Evolutionary conservation across 2,113 vertebrate genomes (phyloP), one percentile per base, ranked within the genome.

Genomic region (Coregonus clupeaformis): DNA sequence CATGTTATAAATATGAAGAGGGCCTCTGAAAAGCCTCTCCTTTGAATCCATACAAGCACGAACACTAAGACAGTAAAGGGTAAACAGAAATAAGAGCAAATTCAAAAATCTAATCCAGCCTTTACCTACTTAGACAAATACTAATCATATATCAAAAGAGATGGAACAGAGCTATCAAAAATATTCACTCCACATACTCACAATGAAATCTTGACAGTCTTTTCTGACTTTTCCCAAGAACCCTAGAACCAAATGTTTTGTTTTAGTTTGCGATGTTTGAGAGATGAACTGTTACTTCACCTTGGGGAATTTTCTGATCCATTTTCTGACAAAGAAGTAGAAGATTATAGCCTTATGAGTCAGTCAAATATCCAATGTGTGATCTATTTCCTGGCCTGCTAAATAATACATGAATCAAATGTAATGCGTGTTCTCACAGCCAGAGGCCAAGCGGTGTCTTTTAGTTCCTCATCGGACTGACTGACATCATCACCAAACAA

Each of bases 401-500:
- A 20, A 65, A 70, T 57, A n/a, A 27, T 65, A 32, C 47, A 79
- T 80, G n/a, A 62, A 73, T 82, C 72, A 84, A 32, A 72, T 52
- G 25, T 74, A 78, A 83, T 76, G 71, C 30, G 74, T 62, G 22
- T 74, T 79, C 42, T 80, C 65, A 74, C 68, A 74, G 76, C 73
- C 64, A 65, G 20, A 36, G 55, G 57, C 32, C 20, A 36, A 20
- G 29, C 59, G 32, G 47, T 9, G n/a, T 57, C 79, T 4, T 27
- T 73, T 22, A 45, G 20, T 30, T 18, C 66, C 75, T 60, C 68
- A 57, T 55, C 36, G 27, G 14, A 42, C 67, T 71, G 68, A 62
- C 71, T 77, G 75, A 84, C 83, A 78, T 82, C 76, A 82, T 81
- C 69, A 82, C 63, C 80, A 69, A 71, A 81, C 67, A 71, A 85